phyloP scores from a whole-genome alignment of 2,113 vertebrate species.

The Laterallus jamaicensis region DNA sequence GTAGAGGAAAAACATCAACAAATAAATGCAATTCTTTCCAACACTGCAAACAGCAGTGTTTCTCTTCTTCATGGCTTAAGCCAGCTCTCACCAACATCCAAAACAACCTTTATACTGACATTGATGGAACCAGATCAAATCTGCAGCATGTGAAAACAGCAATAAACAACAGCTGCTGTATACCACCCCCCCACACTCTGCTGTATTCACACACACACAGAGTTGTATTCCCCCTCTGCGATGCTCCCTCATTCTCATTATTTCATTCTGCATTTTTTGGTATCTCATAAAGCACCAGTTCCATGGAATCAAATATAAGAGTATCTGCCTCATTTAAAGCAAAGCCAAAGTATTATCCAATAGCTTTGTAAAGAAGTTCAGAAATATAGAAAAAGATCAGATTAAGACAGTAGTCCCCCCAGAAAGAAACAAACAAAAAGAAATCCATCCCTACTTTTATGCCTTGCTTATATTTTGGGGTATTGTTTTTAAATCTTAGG shows the following conservation, averaged over 20 bases:
- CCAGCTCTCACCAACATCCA: background rate
- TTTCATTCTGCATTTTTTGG: background rate
- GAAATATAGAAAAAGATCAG: background rate
- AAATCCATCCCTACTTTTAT: background rate
- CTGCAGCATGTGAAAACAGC: background rate
- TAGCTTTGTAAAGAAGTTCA: background rate
- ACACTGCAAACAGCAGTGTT: rapidly evolving
- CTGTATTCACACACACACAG: background rate
- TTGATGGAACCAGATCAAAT: background rate
- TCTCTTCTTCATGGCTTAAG: background rate
- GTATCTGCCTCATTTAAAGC: background rate
- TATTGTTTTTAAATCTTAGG: background rate
- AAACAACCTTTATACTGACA: background rate
- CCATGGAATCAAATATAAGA: background rate
- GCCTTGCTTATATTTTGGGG: background rate
- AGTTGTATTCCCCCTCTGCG: background rate
- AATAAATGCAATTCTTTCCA: background rate
- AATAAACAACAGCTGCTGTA: background rate
- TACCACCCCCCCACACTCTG: background rate
- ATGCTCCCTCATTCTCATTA: background rate
- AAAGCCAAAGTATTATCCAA: background rate
- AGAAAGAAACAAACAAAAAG: background rate
- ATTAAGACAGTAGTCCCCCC: background rate
- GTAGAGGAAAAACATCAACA: background rate
- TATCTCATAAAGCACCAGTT: background rate